Evolutionary conservation across 2,888 invertebrate genomes (phyloP).

Genomic region (Callyntrura sp.): DNA sequence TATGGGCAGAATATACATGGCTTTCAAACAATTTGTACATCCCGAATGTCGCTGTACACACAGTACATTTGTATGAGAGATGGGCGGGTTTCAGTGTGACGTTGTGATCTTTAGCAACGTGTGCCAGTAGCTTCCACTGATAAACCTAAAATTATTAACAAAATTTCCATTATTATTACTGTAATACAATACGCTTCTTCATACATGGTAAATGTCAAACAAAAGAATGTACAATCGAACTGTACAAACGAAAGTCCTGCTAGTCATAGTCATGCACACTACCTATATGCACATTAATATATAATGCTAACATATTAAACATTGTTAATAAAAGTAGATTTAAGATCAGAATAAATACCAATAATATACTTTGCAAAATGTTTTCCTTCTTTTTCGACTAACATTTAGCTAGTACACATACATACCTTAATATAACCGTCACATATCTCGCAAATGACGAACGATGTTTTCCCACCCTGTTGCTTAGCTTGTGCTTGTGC

Average conservation of each 20-base stretch:
- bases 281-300: not conserved
- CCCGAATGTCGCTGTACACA: constrained; percentile 97
- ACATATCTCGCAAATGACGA: constrained; percentile 98
- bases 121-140: constrained; percentile 96
- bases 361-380: too few species aligned
- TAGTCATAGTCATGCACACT: too few species aligned
- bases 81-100: constrained; percentile 97
- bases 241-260: too few species aligned
- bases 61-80: constrained; percentile 97
- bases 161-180: too few species aligned
- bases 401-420: too few species aligned
- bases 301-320: not conserved
- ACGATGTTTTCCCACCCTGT: constrained; percentile 89
- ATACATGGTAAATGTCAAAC: too few species aligned
- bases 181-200: too few species aligned
- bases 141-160: constrained; percentile 89
- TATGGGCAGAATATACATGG: constrained; percentile 97
- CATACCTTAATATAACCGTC: constrained; percentile 97
- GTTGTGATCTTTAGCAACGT: constrained; percentile 96
- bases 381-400: too few species aligned
- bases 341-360: too few species aligned
- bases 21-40: constrained; percentile 98
- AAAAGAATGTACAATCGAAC: too few species aligned
- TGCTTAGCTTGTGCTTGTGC: constrained; percentile 85
- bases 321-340: too few species aligned